A percentile compares a stretch with the other conserved stretches of the same genome.
These are phyloP conservation scores for Atethmia centrago DNA, from an alignment of 2,888 invertebrate species.

Conservation along the genomic window DNA sequence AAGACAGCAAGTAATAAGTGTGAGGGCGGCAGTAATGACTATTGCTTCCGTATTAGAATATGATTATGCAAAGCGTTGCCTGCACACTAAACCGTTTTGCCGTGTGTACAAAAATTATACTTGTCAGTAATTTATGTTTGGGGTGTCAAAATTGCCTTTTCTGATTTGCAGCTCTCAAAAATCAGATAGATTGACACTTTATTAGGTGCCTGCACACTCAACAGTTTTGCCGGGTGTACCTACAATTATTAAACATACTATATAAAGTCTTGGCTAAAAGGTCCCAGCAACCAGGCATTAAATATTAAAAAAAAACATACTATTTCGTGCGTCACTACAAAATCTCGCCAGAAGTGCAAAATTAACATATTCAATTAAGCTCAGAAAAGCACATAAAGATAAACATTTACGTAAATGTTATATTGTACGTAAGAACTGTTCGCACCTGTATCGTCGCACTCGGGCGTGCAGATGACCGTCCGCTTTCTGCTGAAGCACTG, in stretches of 20 bases:
- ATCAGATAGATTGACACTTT: not conserved
- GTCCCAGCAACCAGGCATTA: no score
- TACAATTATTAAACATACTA: not conserved
- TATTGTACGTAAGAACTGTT: not conserved
- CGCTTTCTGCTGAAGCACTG: constrained; percentile 84
- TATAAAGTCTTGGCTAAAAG: no score
- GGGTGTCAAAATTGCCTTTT: not conserved
- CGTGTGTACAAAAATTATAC: constrained; percentile 5
- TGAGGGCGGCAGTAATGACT: not conserved
- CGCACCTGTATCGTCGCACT: constrained; percentile 87
- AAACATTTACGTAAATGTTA: not conserved
- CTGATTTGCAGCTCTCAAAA: not conserved
- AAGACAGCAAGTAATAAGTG: not conserved
- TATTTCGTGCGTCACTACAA: not conserved
- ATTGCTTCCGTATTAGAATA: not conserved
- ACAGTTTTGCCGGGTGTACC: not conserved
- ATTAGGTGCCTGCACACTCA: not conserved
- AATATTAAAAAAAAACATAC: no score
- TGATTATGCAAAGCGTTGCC: not conserved
- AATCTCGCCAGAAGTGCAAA: constrained; percentile 3
- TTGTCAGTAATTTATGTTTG: not conserved
- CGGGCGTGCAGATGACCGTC: constrained; percentile 85
- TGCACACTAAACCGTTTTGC: not conserved
- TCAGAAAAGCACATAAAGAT: not conserved
- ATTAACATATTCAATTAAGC: not conserved